Percentiles rank a stretch among this genome's conserved stretches.
These are phyloP conservation scores for Camponotus fellah DNA, from an alignment of 2,888 invertebrate species.

Conservation along the genomic window DNA sequence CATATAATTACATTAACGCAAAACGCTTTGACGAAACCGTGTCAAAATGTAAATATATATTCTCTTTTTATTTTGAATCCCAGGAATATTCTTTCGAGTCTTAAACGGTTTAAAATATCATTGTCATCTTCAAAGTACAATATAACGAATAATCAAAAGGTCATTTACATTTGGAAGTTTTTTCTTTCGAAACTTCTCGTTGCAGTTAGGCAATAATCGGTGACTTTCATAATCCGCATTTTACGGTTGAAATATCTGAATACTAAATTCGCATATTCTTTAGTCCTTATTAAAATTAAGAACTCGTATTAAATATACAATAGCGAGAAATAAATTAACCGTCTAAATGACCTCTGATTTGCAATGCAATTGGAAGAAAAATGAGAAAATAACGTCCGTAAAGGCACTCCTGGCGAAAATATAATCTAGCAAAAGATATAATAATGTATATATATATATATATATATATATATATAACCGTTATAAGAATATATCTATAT, in stretches of 20 bases:
- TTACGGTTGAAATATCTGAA: not conserved
- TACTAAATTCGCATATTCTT: not conserved
- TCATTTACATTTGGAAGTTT: not conserved
- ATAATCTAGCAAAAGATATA: constrained; percentile 26
- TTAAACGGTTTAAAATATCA: constrained; percentile 17
- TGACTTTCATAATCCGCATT: not conserved
- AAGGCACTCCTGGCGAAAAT: constrained; percentile 71
- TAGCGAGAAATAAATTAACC: constrained; percentile 18
- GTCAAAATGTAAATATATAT: constrained; percentile 4
- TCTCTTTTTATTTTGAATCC: not conserved
- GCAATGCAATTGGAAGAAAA: constrained; percentile 10
- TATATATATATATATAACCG: not conserved
- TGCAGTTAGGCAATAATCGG: not conserved
- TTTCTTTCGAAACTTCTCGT: not conserved
- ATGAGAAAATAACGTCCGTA: constrained; percentile 42
- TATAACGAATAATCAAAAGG: not conserved
- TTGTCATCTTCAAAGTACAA: not conserved
- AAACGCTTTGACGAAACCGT: constrained; percentile 2
- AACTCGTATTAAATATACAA: not conserved
- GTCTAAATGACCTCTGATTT: not conserved
- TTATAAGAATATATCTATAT: not conserved
- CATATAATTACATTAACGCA: constrained; percentile 6
- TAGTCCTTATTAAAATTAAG: not conserved
- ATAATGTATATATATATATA: not conserved
- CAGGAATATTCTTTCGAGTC: not conserved